Conservation (phyloP, 2,888 invertebrate species). For the Idaea dimidiata region DNA sequence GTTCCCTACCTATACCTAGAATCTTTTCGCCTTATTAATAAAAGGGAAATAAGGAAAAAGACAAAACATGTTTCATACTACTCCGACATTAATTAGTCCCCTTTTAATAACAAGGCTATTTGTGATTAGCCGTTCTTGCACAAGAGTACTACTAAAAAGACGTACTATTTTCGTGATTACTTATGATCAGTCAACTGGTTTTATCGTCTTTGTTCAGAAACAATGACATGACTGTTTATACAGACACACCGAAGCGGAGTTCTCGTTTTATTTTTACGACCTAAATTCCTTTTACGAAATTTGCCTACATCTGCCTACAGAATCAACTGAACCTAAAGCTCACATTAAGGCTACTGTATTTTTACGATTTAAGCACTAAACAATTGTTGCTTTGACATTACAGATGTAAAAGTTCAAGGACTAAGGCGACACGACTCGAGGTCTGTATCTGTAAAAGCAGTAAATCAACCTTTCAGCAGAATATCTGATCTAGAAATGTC, state of each 20-base stretch:
- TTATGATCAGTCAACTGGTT: too few relatives aligned
- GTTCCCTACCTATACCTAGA: too few relatives aligned
- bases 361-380: not conserved
- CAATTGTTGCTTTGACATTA: not conserved
- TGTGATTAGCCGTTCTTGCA: too few relatives aligned
- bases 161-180: too few relatives aligned
- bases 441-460: not conserved
- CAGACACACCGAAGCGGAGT: not conserved
- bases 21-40: too few relatives aligned
- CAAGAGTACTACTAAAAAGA: too few relatives aligned
- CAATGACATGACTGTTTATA: slow-evolving; percentile 17
- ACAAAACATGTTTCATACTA: too few relatives aligned
- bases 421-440: not conserved
- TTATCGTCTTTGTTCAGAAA: too few relatives aligned
- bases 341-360: not conserved
- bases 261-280: not conserved
- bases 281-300: not conserved
- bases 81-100: too few relatives aligned
- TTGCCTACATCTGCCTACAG: not conserved
- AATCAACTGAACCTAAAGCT: not conserved
- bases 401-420: not conserved
- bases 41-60: too few relatives aligned
- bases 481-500: slow-evolving; percentile 1
- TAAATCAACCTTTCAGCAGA: not conserved
- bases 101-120: too few relatives aligned